Percentiles rank a stretch among this genome's conserved stretches.
Conservation (phyloP, 1,140 invertebrate species). For the Macrobrachium nipponense region DNA sequence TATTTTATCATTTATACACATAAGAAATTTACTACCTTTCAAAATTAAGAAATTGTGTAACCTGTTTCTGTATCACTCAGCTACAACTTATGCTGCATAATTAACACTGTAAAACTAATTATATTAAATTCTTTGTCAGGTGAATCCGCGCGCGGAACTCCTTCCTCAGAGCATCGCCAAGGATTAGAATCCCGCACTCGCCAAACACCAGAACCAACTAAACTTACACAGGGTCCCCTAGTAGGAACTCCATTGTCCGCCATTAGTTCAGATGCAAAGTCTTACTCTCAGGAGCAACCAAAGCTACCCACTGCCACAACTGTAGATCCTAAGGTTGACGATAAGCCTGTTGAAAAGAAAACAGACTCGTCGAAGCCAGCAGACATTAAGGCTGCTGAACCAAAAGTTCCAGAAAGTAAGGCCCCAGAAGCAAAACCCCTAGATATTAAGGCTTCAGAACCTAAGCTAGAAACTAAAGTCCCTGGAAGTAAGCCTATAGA, state of each 20-base stretch:
- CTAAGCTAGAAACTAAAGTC: conserved; percentile 37
- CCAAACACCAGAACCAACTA: conserved; percentile 64
- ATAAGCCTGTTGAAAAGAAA: conserved; percentile 46
- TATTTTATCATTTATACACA: no score
- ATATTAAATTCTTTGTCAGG: conserved; percentile 53
- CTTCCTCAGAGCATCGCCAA: conserved; percentile 63
- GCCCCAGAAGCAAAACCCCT: conserved; percentile 40
- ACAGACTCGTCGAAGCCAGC: not conserved
- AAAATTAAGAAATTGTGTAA: no score
- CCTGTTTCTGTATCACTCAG: no score
- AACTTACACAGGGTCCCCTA: conserved; percentile 61
- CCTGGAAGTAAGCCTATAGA: conserved; percentile 22
- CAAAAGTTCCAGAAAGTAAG: conserved; percentile 35
- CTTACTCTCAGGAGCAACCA: conserved; percentile 55
- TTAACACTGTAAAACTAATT: no score
- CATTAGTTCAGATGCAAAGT: conserved; percentile 48
- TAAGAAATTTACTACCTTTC: no score
- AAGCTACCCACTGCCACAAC: conserved; percentile 56
- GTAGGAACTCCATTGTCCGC: conserved; percentile 61
- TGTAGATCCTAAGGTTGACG: conserved; percentile 55
- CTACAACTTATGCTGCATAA: no score
- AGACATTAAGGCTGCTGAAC: conserved; percentile 23
- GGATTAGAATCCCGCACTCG: conserved; percentile 62
- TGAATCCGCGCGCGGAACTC: conserved; percentile 62
- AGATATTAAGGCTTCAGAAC: conserved; percentile 2